Percentiles rank a stretch among this genome's conserved stretches.
These are phyloP conservation scores for Ondatra zibethicus DNA, from an alignment of 2,113 vertebrate species.

Conservation along the genomic window DNA sequence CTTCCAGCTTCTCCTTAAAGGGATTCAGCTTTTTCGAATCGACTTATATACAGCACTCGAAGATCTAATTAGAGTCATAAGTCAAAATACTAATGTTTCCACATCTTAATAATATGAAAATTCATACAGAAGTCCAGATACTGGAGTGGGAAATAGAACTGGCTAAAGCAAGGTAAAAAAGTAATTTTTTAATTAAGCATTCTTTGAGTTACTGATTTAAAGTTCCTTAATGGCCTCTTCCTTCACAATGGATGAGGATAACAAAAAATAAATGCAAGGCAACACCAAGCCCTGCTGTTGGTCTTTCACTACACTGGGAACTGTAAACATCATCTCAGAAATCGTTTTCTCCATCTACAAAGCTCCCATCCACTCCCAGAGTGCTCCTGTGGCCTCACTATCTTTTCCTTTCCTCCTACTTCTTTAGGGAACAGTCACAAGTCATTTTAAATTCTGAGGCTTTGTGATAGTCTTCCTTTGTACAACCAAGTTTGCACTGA, in stretches of 20 bases:
- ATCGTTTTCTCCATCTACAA: neutral
- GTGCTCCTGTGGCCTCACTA: neutral
- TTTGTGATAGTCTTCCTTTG: neutral
- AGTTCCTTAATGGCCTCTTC: neutral
- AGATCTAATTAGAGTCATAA: slow-evolving; percentile 23
- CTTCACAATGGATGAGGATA: slow-evolving; percentile 5
- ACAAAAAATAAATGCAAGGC: neutral
- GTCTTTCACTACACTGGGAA: neutral
- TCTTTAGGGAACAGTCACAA: neutral
- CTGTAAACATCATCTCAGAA: neutral
- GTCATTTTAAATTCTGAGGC: neutral
- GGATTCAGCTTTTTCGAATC: neutral
- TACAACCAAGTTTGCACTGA: neutral
- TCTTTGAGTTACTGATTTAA: slow-evolving; percentile 29
- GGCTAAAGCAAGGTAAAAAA: neutral
- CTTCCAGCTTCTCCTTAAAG: neutral
- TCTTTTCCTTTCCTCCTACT: slow-evolving; percentile 1
- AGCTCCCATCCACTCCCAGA: neutral
- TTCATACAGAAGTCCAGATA: neutral
- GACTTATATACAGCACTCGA: slow-evolving; percentile 34
- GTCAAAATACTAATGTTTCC: neutral
- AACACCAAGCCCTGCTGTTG: neutral
- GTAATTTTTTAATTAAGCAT: neutral
- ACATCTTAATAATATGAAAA: slow-evolving; percentile 28
- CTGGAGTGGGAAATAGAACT: neutral